A percentile compares a stretch with the other conserved stretches of the same genome.
These are phyloP conservation scores for Cuculus canorus DNA, from an alignment of 2,797 vertebrate species.

Conservation along the genomic window DNA sequence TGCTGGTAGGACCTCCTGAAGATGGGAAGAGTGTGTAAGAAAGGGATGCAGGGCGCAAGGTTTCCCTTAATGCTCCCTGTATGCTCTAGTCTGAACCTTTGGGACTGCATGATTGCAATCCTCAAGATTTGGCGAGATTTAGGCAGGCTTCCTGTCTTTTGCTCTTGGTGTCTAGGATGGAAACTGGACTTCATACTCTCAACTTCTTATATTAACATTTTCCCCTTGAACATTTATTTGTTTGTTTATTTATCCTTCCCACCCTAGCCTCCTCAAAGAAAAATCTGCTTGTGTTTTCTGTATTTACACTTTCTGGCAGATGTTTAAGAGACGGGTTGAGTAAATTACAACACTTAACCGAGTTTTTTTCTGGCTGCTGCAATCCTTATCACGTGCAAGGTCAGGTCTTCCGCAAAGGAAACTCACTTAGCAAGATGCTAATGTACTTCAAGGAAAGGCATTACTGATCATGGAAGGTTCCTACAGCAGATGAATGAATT, in stretches of 20 bases:
- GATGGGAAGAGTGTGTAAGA: background rate
- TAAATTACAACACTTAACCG: background rate
- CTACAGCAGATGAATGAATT: slow-evolving; percentile 15
- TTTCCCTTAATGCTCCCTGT: background rate
- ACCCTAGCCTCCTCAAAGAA: background rate
- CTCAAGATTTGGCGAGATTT: background rate
- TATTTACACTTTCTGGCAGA: background rate
- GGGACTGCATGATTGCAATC: background rate
- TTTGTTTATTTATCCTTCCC: background rate
- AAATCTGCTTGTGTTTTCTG: background rate
- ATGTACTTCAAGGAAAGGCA: slow-evolving; percentile 7
- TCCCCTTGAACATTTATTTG: background rate
- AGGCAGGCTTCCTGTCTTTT: background rate
- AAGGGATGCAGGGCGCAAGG: background rate
- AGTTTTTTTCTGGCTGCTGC: background rate
- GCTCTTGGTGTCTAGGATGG: background rate
- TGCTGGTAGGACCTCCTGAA: background rate
- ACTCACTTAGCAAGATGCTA: background rate
- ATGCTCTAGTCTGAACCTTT: background rate
- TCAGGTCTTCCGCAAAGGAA: background rate
- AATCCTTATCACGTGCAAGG: background rate
- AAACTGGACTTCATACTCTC: background rate
- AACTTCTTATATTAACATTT: background rate
- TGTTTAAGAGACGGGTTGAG: background rate
- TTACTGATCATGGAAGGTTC: slow-evolving; percentile 42